Evolutionary conservation across 23 tunicate genomes (phyloP).

Genomic region (Oikopleura vanhoeffeni): DNA sequence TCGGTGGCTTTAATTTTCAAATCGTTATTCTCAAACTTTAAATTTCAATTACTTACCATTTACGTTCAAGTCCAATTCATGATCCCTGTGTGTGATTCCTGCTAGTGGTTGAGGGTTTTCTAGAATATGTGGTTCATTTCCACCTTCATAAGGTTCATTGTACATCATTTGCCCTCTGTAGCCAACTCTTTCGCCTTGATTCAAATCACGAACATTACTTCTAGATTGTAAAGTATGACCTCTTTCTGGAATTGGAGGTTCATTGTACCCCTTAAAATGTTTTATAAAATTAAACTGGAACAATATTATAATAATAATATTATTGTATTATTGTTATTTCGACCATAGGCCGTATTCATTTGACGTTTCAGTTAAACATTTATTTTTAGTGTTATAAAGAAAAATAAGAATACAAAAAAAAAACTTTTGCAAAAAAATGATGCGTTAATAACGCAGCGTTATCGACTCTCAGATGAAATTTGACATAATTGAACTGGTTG

Average conservation of each 20-base stretch:
- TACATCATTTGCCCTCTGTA: constrained; percentile 3
- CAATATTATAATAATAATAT: too few relatives aligned
- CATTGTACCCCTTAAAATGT: not conserved
- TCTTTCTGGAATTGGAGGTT: not conserved
- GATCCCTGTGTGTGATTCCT: not conserved
- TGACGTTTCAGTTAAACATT: too few relatives aligned
- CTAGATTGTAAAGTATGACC: not conserved
- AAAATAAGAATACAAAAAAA: too few relatives aligned
- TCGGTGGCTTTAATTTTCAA: too few relatives aligned
- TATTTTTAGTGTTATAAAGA: too few relatives aligned
- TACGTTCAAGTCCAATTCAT: not conserved
- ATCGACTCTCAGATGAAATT: too few relatives aligned
- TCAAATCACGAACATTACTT: not conserved
- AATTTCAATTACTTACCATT: not conserved
- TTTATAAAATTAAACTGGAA: not conserved
- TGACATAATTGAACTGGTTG: too few relatives aligned
- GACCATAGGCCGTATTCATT: too few relatives aligned
- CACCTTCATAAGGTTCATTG: not conserved
- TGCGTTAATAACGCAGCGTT: too few relatives aligned
- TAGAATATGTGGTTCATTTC: not conserved
- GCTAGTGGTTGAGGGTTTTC: constrained; percentile 10
- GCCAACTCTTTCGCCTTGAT: not conserved
- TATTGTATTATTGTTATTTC: too few relatives aligned
- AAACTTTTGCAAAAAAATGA: too few relatives aligned
- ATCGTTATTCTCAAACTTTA: too few relatives aligned